Conservation (phyloP, 2,888 invertebrate species). For the Cantharis lateralis region DNA sequence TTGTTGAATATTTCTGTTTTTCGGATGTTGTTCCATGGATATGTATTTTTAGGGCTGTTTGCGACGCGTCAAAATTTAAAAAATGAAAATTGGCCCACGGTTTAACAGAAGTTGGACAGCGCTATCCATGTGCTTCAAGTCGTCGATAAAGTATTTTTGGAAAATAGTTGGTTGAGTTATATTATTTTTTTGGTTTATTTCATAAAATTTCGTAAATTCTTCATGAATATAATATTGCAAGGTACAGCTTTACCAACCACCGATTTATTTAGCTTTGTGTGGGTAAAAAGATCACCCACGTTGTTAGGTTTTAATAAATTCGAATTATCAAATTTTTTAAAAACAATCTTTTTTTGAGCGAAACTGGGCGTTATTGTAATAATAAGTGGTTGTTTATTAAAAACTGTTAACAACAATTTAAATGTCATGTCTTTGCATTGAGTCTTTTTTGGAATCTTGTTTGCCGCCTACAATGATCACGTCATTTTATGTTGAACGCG, state of each 20-base stretch:
- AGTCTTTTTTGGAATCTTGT: slow-evolving; percentile 1
- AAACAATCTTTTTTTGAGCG: neutral
- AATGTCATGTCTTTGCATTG: slow-evolving; percentile 2
- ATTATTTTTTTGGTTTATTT: neutral
- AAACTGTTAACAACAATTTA: neutral
- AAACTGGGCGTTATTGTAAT: neutral
- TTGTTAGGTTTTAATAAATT: neutral
- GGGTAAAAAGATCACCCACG: slow-evolving; percentile 19
- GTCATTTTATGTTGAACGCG: slow-evolving; percentile 1
- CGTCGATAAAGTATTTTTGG: neutral
- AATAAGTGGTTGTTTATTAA: neutral
- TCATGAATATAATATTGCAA: neutral
- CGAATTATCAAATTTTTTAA: neutral
- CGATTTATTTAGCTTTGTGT: slow-evolving; percentile 13
- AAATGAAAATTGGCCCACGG: no score
- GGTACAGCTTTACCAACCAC: neutral
- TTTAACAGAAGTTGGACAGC: no score
- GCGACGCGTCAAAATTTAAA: no score
- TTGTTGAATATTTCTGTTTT: no score
- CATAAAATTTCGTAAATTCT: neutral
- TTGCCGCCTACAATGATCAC: neutral
- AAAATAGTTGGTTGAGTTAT: neutral
- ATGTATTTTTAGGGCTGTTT: no score
- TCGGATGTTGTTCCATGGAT: no score
- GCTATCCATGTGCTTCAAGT: no score